phyloP scores from a whole-genome alignment of 2,888 invertebrate genomes.

The Oscheius sp. region DNA sequence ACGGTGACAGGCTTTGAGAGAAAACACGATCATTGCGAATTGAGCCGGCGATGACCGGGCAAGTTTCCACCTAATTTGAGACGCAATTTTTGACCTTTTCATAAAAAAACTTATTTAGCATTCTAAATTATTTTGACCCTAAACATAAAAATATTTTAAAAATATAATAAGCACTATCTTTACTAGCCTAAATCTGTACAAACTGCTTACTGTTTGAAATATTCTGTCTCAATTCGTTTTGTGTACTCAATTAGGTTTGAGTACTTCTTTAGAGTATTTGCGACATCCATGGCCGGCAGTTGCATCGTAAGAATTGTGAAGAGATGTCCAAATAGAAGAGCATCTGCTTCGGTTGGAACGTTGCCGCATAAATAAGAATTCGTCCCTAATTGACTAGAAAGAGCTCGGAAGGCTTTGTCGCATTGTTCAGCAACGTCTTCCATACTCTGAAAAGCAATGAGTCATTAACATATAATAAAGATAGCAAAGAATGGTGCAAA shows the following conservation, averaged over 20 bases:
- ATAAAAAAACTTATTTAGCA: too few species aligned
- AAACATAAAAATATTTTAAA: too few species aligned
- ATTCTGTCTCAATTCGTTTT: conserved; percentile 79
- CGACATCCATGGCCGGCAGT: conserved; percentile 83
- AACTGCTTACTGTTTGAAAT: conserved; percentile 43
- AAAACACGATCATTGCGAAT: too few species aligned
- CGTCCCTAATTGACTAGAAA: conserved; percentile 84
- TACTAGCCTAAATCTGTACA: conserved; percentile 3
- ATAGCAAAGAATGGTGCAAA: background rate
- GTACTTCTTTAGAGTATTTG: conserved; percentile 82
- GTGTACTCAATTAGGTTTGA: conserved; percentile 83
- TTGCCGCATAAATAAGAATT: conserved; percentile 80
- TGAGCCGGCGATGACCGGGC: too few species aligned
- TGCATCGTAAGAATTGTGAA: conserved; percentile 88
- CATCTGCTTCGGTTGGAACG: conserved; percentile 86
- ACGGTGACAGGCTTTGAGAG: too few species aligned
- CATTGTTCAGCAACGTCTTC: conserved; percentile 77
- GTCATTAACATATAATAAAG: background rate
- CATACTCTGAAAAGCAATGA: conserved; percentile 42
- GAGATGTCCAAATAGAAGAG: conserved; percentile 94
- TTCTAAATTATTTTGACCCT: too few species aligned
- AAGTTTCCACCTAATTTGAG: too few species aligned
- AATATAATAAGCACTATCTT: background rate
- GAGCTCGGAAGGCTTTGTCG: conserved; percentile 85
- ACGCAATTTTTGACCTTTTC: too few species aligned